Evolutionary conservation across 2,797 vertebrate species (phyloP).

Genomic region (Aldrovandia affinis): DNA sequence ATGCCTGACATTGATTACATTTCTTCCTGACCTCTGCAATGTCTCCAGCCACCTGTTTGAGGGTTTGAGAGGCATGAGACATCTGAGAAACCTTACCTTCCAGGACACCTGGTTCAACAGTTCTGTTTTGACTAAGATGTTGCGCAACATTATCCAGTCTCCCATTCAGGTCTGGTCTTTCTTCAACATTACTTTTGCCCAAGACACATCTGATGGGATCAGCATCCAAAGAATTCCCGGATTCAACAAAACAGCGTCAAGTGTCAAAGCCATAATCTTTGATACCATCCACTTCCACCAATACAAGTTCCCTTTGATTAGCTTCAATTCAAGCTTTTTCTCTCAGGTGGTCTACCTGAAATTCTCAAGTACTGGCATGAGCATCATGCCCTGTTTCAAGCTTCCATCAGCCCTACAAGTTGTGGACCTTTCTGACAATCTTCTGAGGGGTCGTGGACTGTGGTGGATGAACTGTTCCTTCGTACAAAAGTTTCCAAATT

Average conservation of each 20-base stretch:
- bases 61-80: background rate
- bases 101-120: conserved; percentile 34
- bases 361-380: conserved; percentile 34
- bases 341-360: conserved; percentile 18
- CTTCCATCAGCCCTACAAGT: conserved; percentile 12
- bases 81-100: conserved; percentile 26
- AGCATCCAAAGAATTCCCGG: conserved; percentile 16
- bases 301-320: conserved; percentile 26
- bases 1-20: conserved; percentile 18
- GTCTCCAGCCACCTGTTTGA: conserved; percentile 13
- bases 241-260: conserved; percentile 17
- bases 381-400: conserved; percentile 27
- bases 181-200: conserved; percentile 25
- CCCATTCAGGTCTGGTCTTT: conserved; percentile 7
- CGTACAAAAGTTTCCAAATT: background rate
- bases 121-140: conserved; percentile 20
- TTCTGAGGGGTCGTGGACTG: conserved; percentile 20
- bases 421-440: conserved; percentile 31
- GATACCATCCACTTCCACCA: conserved; percentile 21
- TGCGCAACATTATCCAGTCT: conserved; percentile 17
- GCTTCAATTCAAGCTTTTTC: conserved; percentile 20
- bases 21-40: conserved; percentile 23
- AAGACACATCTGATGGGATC: conserved; percentile 25
- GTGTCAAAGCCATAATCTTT: conserved; percentile 11
- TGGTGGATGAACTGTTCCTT: conserved; percentile 27